These are phyloP conservation scores for Clamator glandarius DNA, from an alignment of 2,797 vertebrate species.

Conservation along the genomic window DNA sequence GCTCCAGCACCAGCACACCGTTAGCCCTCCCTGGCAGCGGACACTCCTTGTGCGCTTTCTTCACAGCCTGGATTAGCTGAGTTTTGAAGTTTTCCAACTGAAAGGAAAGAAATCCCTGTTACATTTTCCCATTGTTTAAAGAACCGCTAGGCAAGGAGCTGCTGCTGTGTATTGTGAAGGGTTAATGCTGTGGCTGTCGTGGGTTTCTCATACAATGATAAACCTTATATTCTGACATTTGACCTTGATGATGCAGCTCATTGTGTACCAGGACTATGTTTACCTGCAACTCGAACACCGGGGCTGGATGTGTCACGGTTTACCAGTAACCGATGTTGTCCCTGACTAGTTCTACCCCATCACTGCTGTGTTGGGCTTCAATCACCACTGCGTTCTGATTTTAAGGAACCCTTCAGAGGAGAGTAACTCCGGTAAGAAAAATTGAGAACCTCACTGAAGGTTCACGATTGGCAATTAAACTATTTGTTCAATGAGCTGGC, in stretches of 20 bases:
- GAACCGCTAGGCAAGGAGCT: not conserved
- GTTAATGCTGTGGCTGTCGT: not conserved
- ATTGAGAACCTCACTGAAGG: too few species aligned
- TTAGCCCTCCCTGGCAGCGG: constrained; percentile 82
- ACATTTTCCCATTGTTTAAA: not conserved
- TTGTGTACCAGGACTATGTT: not conserved
- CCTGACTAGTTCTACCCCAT: too few species aligned
- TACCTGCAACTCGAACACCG: not conserved
- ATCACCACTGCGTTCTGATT: too few species aligned
- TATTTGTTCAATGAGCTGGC: too few species aligned
- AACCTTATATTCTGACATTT: not conserved
- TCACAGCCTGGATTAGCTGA: constrained; percentile 92
- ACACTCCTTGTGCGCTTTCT: constrained; percentile 90
- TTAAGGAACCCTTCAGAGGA: too few species aligned
- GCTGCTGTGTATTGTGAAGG: not conserved
- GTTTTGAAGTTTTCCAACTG: constrained; percentile 92
- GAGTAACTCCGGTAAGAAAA: too few species aligned
- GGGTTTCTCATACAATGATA: rapidly evolving
- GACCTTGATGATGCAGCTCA: not conserved
- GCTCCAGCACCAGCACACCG: constrained; percentile 89
- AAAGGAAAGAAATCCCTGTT: not conserved
- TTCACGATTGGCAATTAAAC: too few species aligned
- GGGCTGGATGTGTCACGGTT: too few species aligned
- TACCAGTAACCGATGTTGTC: not conserved
- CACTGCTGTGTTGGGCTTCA: too few species aligned